These are phyloP conservation scores for Drosophila bipectinata DNA, from an alignment of 1,140 invertebrate genomes.

Conservation along the genomic window DNA sequence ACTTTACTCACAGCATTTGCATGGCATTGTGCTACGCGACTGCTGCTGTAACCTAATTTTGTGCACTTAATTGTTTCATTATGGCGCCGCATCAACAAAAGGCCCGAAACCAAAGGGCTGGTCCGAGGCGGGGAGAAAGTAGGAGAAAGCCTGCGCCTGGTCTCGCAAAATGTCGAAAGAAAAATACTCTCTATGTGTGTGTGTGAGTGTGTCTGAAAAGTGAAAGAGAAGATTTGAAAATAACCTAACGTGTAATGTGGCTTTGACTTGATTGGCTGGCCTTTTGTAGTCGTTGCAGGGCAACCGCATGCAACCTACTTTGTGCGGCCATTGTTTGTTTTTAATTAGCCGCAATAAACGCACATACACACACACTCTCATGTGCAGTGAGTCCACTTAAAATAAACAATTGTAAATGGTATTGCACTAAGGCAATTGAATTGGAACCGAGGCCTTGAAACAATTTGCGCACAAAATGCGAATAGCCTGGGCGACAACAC, in stretches of 20 bases:
- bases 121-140: constrained; percentile 8
- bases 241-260: constrained; percentile 64
- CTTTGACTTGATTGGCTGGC: constrained; percentile 68
- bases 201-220: constrained; percentile 10
- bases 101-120: constrained; percentile 35
- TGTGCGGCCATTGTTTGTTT: constrained; percentile 76
- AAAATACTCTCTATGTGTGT: constrained; percentile 21
- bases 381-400: constrained; percentile 64
- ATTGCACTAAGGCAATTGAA: constrained; percentile 78
- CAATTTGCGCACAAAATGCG: constrained; percentile 61
- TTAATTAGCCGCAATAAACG: constrained; percentile 82
- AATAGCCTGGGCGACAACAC: constrained; percentile 7
- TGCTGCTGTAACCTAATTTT: constrained; percentile 78
- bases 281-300: constrained; percentile 55
- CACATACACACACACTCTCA: constrained; percentile 55
- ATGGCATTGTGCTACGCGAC: constrained; percentile 64
- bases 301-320: constrained; percentile 72
- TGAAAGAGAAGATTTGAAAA: constrained; percentile 56
- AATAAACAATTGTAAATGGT: constrained; percentile 79
- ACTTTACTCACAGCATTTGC: constrained; percentile 76
- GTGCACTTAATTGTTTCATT: constrained; percentile 81
- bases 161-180: constrained; percentile 61
- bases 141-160: constrained; percentile 4
- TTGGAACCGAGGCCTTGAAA: constrained; percentile 75
- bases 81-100: constrained; percentile 79